Evolutionary conservation across 2,113 vertebrate species (phyloP).

Genomic region (Callithrix jacchus): DNA sequence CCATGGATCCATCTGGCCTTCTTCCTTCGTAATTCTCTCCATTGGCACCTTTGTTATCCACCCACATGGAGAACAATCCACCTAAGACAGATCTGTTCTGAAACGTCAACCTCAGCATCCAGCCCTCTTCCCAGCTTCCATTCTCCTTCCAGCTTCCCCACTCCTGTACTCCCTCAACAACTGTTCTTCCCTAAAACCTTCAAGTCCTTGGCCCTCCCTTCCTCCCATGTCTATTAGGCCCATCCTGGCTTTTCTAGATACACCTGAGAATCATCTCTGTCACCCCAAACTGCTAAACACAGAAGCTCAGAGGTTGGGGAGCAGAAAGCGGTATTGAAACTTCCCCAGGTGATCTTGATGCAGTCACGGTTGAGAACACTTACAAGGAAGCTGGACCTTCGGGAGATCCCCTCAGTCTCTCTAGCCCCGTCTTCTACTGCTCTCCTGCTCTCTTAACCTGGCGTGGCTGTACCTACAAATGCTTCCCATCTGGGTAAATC

Average conservation of each 20-base stretch:
- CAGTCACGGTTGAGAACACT: not conserved
- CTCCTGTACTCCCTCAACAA: not conserved
- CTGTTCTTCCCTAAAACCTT: not conserved
- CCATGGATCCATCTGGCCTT: not conserved
- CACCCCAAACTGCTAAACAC: not conserved
- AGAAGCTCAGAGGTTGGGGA: not conserved
- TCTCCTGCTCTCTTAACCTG: not conserved
- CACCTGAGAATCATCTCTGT: not conserved
- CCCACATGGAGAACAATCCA: not conserved
- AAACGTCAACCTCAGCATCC: not conserved
- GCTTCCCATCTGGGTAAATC: not conserved
- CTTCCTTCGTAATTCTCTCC: not conserved
- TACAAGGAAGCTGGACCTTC: not conserved
- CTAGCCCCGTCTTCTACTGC: not conserved
- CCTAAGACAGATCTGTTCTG: not conserved
- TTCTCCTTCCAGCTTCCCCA: not conserved
- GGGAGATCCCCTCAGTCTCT: not conserved
- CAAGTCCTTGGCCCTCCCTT: not conserved
- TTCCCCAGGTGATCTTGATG: not conserved
- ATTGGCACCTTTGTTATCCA: not conserved
- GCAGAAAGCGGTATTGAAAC: not conserved
- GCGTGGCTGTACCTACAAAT: fast-evolving
- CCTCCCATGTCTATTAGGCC: not conserved
- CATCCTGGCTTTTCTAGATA: not conserved
- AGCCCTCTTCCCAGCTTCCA: not conserved